Conservation (phyloP, 2,113 vertebrate species). For the Dromiciops gliroides region DNA sequence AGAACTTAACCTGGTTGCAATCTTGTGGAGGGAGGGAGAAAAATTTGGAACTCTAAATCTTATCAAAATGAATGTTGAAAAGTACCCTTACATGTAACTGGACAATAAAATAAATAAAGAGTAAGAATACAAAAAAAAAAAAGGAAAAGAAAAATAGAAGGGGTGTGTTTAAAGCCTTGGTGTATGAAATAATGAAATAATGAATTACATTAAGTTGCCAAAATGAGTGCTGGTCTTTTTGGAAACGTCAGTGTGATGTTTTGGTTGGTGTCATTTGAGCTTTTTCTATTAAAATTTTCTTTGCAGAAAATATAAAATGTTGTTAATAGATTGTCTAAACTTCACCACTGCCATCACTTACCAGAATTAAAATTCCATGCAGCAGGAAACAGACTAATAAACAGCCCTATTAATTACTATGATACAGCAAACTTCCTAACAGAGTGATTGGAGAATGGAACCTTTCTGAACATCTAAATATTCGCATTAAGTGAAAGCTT, state of each 20-base stretch:
- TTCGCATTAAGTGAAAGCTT: not conserved
- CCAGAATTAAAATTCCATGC: conserved; percentile 14
- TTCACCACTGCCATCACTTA: not conserved
- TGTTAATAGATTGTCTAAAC: not conserved
- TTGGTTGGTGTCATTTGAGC: conserved; percentile 14
- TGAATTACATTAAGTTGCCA: conserved; percentile 10
- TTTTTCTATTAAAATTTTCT: conserved; percentile 10
- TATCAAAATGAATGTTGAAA: too few relatives aligned
- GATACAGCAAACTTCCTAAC: not conserved
- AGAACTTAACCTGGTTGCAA: too few relatives aligned
- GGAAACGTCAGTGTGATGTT: conserved; percentile 18
- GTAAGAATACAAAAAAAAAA: too few relatives aligned
- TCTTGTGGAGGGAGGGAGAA: too few relatives aligned
- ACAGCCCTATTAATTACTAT: not conserved
- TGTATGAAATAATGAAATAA: not conserved
- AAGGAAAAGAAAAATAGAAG: not conserved
- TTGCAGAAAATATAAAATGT: not conserved
- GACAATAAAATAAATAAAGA: too few relatives aligned
- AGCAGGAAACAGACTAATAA: conserved; percentile 1
- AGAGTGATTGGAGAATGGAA: not conserved
- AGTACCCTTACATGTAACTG: too few relatives aligned
- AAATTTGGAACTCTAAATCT: too few relatives aligned
- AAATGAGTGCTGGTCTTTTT: conserved; percentile 6
- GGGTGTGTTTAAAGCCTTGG: conserved; percentile 33
- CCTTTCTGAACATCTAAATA: conserved; percentile 17